Evolutionary conservation across 2,888 invertebrate genomes (phyloP), one percentile per base, ranked within the genome.

Genomic region (Branchipolynoe longqiensis): DNA sequence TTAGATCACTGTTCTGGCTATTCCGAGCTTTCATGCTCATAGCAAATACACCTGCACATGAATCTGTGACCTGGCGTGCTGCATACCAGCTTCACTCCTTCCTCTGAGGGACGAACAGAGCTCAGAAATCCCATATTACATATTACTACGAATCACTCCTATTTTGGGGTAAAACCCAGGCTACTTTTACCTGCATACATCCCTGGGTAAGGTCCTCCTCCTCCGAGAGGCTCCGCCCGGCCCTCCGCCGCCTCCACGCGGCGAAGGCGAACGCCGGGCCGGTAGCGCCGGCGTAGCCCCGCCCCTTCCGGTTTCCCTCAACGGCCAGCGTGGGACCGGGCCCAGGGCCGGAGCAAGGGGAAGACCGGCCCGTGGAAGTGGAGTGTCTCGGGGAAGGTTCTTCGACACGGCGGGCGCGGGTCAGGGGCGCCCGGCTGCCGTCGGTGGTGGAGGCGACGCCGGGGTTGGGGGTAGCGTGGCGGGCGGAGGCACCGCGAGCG

Each of bases 151-250:
- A n/a, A n/a, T n/a, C n/a, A n/a, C n/a, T n/a, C n/a, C n/a, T n/a
- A n/a, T n/a, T n/a, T n/a, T n/a, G n/a, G n/a, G n/a, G n/a, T n/a
- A n/a, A n/a, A n/a, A n/a, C n/a, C n/a, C n/a, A n/a, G n/a, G n/a
- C n/a, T n/a, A n/a, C 6, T 31, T 62, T 62, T 69, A 78, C 78
- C 78, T 78, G 18, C n/a, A 41, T 78, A 28, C 78, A 78, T 12
- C 31, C 28, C 18, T 48, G 25, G 14, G 78, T 54, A 1, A 78
- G 78, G 48, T 78, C 78, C 31, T 78, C 78, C 14, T 14, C 41
- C 28, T 78, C 78, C 8, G 48, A 28, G 8, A 78, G n/a, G 25
- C 22, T 78, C 0, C 48, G 78, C 3, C 41, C 54, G 1, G 78
- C 78, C 28, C 25, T 78, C 48, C 78, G 41, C 78, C 78, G 25